Conservation (phyloP, 1,140 invertebrate genomes). For the Eufriesea mexicana region DNA sequence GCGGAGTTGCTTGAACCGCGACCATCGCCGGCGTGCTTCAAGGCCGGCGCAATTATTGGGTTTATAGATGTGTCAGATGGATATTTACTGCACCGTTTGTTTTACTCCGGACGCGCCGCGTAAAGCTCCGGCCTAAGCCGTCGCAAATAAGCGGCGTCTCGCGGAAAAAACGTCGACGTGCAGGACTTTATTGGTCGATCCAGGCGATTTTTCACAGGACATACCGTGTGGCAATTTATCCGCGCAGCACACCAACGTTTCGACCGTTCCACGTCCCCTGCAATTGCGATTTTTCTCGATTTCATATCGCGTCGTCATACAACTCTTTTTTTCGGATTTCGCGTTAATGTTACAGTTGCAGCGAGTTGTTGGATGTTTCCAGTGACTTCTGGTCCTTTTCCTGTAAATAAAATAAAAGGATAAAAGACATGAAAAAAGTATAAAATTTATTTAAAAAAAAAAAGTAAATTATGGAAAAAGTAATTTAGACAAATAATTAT, state of each 20-base stretch:
- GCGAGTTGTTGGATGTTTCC: no score
- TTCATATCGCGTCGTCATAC: no score
- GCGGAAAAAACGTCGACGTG: neutral
- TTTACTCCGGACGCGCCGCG: slow-evolving; percentile 29
- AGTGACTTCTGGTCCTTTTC: no score
- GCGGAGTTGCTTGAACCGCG: slow-evolving; percentile 52
- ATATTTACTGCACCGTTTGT: slow-evolving; percentile 62
- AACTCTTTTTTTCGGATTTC: no score
- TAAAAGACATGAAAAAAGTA: no score
- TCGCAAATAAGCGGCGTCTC: slow-evolving; percentile 16
- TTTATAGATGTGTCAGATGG: slow-evolving; percentile 59
- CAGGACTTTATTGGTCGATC: slow-evolving; percentile 9
- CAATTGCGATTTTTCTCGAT: no score
- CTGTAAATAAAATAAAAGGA: no score
- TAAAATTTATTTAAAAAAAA: no score
- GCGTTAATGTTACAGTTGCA: no score
- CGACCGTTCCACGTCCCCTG: neutral
- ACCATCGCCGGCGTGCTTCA: slow-evolving; percentile 42
- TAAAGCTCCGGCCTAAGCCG: neutral
- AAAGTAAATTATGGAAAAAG: no score
- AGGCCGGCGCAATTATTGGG: slow-evolving; percentile 62
- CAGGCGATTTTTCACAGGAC: neutral
- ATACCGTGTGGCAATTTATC: neutral
- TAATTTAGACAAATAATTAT: no score
- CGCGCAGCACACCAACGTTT: neutral